Conservation (phyloP, 2,113 vertebrate genomes). For the Ageneiosus marmoratus region DNA sequence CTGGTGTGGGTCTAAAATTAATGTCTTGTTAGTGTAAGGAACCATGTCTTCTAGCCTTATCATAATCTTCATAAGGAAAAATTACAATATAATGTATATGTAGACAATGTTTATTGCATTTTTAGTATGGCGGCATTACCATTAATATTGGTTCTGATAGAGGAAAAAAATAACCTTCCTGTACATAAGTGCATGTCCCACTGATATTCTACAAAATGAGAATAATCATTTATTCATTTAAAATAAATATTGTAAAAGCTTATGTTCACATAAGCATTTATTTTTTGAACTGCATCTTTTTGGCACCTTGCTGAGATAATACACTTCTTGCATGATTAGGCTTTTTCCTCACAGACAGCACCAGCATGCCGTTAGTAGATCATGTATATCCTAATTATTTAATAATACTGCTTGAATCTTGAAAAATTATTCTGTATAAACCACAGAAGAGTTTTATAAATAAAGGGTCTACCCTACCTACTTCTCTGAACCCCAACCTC, state of each 20-base stretch:
- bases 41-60: slow-evolving; percentile 23
- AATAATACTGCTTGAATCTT: neutral
- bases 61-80: slow-evolving; percentile 4
- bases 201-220: neutral
- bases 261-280: neutral
- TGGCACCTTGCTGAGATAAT: neutral
- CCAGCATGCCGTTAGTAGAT: slow-evolving; percentile 32
- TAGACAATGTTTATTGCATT: neutral
- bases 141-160: neutral
- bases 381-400: neutral
- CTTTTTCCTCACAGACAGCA: slow-evolving; percentile 36
- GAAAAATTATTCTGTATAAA: neutral
- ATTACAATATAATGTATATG: neutral
- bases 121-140: neutral
- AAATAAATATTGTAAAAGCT: neutral
- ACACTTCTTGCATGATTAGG: slow-evolving; percentile 25
- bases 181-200: neutral
- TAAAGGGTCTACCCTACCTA: neutral
- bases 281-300: neutral
- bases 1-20: neutral
- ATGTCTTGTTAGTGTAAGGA: slow-evolving; percentile 12
- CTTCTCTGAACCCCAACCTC: neutral
- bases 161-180: neutral
- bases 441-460: neutral
- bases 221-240: neutral